Percentiles rank a stretch among this genome's conserved stretches.
Evolutionary conservation across 2,113 vertebrate genomes (phyloP).

Genomic region (Anser brachyrhynchus): DNA sequence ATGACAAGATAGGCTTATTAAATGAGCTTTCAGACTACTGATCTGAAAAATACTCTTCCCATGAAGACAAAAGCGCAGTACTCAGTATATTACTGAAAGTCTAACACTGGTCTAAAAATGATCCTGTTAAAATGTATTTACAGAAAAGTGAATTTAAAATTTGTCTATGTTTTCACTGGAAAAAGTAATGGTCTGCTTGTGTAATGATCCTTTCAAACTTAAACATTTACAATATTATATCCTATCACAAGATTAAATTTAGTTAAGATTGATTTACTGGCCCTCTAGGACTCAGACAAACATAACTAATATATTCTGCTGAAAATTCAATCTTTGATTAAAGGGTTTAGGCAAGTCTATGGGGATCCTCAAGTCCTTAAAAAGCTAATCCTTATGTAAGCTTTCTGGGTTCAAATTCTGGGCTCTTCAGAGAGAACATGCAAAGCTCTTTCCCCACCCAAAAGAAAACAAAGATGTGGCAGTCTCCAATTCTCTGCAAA

Average conservation of each 20-base stretch:
- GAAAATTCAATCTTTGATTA: constrained; percentile 22
- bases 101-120: neutral
- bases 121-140: neutral
- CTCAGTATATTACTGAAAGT: neutral
- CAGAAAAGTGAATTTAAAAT: neutral
- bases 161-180: neutral
- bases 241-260: neutral
- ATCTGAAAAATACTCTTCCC: neutral
- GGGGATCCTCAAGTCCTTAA: neutral
- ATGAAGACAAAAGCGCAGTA: neutral
- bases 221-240: neutral
- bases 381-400: constrained; percentile 19
- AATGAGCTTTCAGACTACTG: neutral
- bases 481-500: neutral
- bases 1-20: neutral
- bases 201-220: neutral
- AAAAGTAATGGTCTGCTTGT: neutral
- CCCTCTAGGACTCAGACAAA: constrained; percentile 5
- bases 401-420: neutral
- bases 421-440: neutral
- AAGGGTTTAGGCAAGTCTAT: neutral
- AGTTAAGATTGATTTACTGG: constrained; percentile 10
- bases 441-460: neutral
- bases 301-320: neutral
- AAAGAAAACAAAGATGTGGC: constrained; percentile 6